Percentiles rank a stretch among this genome's conserved stretches.
Conservation (phyloP, 2,888 invertebrate species). For the Chrysomela aeneicollis region DNA sequence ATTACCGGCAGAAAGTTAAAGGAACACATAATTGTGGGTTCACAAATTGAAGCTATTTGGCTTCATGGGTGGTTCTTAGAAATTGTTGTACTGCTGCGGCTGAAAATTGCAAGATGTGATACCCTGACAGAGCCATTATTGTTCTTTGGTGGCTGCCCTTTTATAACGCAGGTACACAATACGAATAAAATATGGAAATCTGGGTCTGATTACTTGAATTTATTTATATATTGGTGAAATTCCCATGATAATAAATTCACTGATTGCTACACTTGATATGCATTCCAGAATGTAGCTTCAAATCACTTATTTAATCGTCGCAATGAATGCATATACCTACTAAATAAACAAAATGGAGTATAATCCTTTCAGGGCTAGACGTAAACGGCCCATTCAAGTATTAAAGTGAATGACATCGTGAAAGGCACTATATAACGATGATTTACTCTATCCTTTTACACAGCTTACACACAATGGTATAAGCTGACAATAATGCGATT, state of each 20-base stretch:
- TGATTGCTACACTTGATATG: background rate
- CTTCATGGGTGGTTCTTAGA: constrained; percentile 35
- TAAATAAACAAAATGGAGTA: constrained; percentile 36
- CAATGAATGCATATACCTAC: constrained; percentile 22
- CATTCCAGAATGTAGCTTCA: background rate
- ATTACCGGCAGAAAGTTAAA: constrained; percentile 31
- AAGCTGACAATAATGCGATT: constrained; percentile 41
- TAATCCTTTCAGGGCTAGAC: constrained; percentile 38
- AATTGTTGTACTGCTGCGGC: background rate
- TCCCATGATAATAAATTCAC: no score
- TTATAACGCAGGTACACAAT: no score
- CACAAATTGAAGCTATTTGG: constrained; percentile 27
- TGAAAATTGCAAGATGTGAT: background rate
- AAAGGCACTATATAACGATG: constrained; percentile 37
- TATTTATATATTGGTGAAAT: no score
- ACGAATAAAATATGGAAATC: no score
- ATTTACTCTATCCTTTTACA: constrained; percentile 39
- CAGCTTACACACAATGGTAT: constrained; percentile 34
- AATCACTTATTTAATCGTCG: constrained; percentile 1
- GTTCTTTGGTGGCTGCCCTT: no score
- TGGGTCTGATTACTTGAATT: no score
- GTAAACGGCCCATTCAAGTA: constrained; percentile 24
- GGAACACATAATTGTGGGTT: constrained; percentile 33
- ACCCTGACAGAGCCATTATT: no score
- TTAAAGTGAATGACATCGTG: constrained; percentile 33